Percentiles rank a stretch among this genome's conserved stretches.
Evolutionary conservation across 2,113 vertebrate genomes (phyloP).

Genomic region (Gila orcuttii): DNA sequence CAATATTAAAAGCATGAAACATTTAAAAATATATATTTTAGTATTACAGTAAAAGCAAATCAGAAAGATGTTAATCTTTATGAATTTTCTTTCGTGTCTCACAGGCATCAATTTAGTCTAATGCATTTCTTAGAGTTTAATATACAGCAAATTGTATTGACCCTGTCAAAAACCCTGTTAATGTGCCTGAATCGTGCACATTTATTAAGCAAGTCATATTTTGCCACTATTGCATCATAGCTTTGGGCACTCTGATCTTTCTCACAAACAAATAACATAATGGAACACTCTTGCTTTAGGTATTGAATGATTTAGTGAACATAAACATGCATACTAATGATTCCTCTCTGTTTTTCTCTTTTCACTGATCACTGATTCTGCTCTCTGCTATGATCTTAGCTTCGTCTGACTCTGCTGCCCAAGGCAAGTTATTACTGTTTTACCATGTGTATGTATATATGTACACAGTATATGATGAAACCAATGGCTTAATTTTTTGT

Average conservation of each 20-base stretch:
- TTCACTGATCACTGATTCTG: background rate
- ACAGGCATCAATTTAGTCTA: constrained; percentile 10
- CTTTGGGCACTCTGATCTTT: background rate
- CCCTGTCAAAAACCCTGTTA: background rate
- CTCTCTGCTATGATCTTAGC: background rate
- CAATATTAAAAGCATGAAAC: background rate
- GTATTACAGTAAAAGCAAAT: background rate
- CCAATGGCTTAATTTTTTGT: background rate
- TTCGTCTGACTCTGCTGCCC: constrained; percentile 4
- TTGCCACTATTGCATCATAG: background rate
- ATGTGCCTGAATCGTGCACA: background rate
- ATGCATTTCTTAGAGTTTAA: background rate
- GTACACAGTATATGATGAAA: background rate
- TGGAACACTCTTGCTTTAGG: background rate
- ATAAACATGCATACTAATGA: background rate
- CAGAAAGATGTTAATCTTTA: background rate
- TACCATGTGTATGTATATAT: background rate
- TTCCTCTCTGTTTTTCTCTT: background rate
- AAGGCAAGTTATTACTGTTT: constrained; percentile 27
- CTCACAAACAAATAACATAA: background rate
- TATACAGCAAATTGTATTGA: background rate
- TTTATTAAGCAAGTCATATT: background rate
- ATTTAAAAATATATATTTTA: background rate
- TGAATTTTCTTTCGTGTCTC: background rate
- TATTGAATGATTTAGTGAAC: background rate